Conservation (phyloP, 2,797 vertebrate genomes). For the Distichodus sexfasciatus region DNA sequence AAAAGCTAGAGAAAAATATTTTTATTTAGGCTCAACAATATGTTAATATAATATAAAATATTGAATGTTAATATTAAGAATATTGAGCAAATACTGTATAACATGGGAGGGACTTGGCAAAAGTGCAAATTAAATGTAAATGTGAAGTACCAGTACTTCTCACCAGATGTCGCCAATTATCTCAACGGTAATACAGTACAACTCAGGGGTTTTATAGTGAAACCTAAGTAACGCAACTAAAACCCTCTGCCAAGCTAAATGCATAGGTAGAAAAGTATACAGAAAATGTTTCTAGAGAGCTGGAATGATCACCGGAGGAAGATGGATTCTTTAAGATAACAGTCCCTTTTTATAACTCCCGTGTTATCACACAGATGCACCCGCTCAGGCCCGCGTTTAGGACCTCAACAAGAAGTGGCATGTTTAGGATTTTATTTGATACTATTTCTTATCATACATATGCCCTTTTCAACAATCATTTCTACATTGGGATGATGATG, state of each 20-base stretch:
- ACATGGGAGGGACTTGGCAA: too few relatives aligned
- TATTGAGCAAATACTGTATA: too few relatives aligned
- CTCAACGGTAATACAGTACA: neutral
- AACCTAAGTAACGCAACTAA: neutral
- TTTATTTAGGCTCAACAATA: too few relatives aligned
- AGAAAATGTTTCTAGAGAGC: neutral
- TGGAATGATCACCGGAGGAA: neutral
- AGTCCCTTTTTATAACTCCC: conserved; percentile 34
- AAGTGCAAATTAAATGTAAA: too few relatives aligned
- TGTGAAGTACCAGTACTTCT: neutral
- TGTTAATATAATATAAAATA: too few relatives aligned
- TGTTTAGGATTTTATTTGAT: conserved; percentile 65
- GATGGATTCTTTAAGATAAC: conserved; percentile 29
- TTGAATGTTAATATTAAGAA: too few relatives aligned
- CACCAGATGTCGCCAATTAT: conserved; percentile 45
- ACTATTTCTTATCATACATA: conserved; percentile 46
- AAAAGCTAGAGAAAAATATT: too few relatives aligned
- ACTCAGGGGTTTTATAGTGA: too few relatives aligned
- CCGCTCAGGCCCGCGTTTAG: conserved; percentile 68
- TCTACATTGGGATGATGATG: conserved; percentile 2
- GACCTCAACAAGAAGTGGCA: conserved; percentile 65
- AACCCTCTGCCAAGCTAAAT: neutral
- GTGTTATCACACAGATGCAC: conserved; percentile 27
- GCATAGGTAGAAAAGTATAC: neutral
- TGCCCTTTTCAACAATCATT: conserved; percentile 31